Base-by-base conservation (phyloP, 1,140 invertebrate genomes). In the Drosophila orosa region DNA sequence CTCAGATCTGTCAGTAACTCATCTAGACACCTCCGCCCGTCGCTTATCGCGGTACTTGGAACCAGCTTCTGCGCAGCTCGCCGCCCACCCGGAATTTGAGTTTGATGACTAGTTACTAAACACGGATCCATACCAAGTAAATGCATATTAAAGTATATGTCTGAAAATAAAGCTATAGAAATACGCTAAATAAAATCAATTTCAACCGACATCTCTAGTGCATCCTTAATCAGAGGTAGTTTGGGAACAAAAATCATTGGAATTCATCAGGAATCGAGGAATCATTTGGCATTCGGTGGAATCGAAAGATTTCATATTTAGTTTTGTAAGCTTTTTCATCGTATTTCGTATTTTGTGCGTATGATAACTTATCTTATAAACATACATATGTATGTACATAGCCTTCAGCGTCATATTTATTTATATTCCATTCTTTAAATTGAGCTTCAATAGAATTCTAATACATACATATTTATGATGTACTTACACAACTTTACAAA, bases 111-210 rank as follows among this genome's bases (percentile, higher is more conserved):
- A 76, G 73, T 55, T 42, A 68, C 45, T 66, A 58, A 54, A 76
- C 62, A 76, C 62, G 27, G 55, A 56, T 61, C 37, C 63, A 56
- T 52, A 22, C 5, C 47, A 29, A 42, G 48, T 68, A 71, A 54
- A 35, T 48, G 33, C 66, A 59, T 65, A 76, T 42, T 71, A 17
- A 44, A 48, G 35, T 63, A 61, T 48, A 39, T 65, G 58, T 27
- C 57, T 62, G 56, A 25, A 56, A 55, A 60, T 52, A 79, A 48
- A 69, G 35, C 31, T 57, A 57, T 47, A 57, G 25, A 83, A 83
- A 55, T 63, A 62, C 52, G 66, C 52, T 73, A 73, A 86, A 86
- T 86, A 86, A 87, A 85, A 79, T 73, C 22, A 39, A 86, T 73
- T 79, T 74, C 40, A 80, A 85, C 22, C 47, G 27, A 74, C 31